A percentile compares a stretch with the other conserved stretches of the same genome.
Evolutionary conservation across 2,797 vertebrate species (phyloP).

Genomic region (Argentina silus): DNA sequence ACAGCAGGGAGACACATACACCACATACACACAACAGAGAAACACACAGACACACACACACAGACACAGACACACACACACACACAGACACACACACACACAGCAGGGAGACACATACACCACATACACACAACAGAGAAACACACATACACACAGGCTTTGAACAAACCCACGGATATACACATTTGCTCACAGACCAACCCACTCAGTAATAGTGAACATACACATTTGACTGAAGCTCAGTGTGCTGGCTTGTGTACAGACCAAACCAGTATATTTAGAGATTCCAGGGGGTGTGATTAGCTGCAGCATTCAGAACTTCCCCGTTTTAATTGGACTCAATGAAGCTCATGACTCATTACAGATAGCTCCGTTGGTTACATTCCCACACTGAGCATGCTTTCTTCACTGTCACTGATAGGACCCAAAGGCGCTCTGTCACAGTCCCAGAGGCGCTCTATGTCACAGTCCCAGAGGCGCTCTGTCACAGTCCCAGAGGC

Average conservation of each 20-base stretch:
- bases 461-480: too few relatives aligned
- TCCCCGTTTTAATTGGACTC: constrained; percentile 4
- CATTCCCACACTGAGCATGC: not conserved
- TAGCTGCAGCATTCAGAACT: not conserved
- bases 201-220: not conserved
- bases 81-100: constrained; percentile 22
- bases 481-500: too few relatives aligned
- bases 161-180: not conserved
- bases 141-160: constrained; percentile 12
- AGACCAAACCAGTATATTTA: not conserved
- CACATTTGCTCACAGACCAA: not conserved
- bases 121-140: too few relatives aligned
- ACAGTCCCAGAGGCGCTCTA: too few relatives aligned
- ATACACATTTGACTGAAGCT: not conserved
- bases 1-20: not conserved
- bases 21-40: too few relatives aligned
- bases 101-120: too few relatives aligned
- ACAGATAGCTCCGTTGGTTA: not conserved
- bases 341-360: not conserved
- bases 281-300: not conserved
- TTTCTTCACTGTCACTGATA: too few relatives aligned
- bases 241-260: not conserved
- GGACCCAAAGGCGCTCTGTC: too few relatives aligned
- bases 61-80: constrained; percentile 8
- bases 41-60: constrained; percentile 3